Percentiles rank a stretch among this genome's conserved stretches.
These are phyloP conservation scores for Vulpes ferrilata DNA, from an alignment of 2,113 vertebrate genomes.

Conservation along the genomic window DNA sequence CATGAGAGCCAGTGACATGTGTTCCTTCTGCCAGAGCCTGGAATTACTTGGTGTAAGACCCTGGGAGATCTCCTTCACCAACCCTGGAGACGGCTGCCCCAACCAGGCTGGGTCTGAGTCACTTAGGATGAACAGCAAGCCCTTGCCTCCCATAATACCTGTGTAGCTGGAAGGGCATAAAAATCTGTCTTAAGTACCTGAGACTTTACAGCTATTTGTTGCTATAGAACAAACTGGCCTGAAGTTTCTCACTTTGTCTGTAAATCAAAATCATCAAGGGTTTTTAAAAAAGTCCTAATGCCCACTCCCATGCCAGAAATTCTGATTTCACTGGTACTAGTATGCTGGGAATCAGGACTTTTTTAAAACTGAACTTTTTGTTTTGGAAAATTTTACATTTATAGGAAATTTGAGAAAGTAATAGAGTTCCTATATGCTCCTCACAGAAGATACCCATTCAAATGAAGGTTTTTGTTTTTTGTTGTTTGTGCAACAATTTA, in stretches of 20 bases:
- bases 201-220: neutral
- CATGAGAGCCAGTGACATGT: neutral
- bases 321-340: neutral
- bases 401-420: neutral
- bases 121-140: neutral
- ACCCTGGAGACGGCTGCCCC: neutral
- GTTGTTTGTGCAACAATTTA: neutral
- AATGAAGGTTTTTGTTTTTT: neutral
- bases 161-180: neutral
- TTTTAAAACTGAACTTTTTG: neutral
- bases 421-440: too few species aligned
- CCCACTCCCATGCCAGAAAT: neutral
- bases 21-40: neutral
- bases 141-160: neutral
- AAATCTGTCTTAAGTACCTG: too few species aligned
- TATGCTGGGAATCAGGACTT: neutral
- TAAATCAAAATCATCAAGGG: neutral
- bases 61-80: neutral
- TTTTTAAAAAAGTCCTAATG: neutral
- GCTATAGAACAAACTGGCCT: neutral
- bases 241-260: too few species aligned
- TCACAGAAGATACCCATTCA: too few species aligned
- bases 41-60: neutral
- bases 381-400: neutral
- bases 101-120: neutral